Evolutionary conservation across 2,797 vertebrate genomes (phyloP), one percentile per base, ranked within the genome.

Genomic region (Parotocinclus haroldoi): DNA sequence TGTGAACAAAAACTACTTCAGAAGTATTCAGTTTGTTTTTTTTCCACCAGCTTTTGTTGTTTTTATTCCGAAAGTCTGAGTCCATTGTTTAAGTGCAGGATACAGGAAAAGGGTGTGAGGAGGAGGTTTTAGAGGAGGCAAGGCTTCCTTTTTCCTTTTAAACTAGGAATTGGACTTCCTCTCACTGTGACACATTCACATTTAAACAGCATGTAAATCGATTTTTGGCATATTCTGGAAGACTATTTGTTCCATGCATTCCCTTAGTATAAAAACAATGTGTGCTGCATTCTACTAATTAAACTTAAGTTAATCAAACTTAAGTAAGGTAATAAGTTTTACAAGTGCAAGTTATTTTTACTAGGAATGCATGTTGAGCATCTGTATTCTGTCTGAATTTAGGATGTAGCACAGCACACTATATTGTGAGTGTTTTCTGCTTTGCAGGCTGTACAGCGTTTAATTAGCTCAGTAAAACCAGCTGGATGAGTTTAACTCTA

Each of bases 101-200:
- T 90, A 79, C 87, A 91, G 90, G 90, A 92, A 64, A 90, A 90
- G 88, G 89, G 89, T 87, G 89, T 74, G 66, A 10, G 73, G 73
- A 76, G 61, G 81, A 81, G 80, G 79, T 71, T 76, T 74, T 68
- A 71, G 78, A 77, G 78, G 73, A 54, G 46, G 71, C 73, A 66
- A 77, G 77, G 81, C 84, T 83, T 82, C 85, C 82, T 78, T 66
- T 86, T 90, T 89, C 86, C 87, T 87, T 84, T 83, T 76, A 78
- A 72, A 68, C 65, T 54, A n/a, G 71, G 80, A 70, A 73, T 64
- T 58, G 8, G 39, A 40, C 52, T 69, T 38, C 40, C 40, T 12
- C 7, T 3, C 3, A 55, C 12, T 39, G 17, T 19, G 4, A 17
- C 40, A 0, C 6, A 14, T 17, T 27, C 27, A 27, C 27, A 27